Evolutionary conservation across 2,113 vertebrate species (phyloP).

Genomic region (Phocoena phocoena): DNA sequence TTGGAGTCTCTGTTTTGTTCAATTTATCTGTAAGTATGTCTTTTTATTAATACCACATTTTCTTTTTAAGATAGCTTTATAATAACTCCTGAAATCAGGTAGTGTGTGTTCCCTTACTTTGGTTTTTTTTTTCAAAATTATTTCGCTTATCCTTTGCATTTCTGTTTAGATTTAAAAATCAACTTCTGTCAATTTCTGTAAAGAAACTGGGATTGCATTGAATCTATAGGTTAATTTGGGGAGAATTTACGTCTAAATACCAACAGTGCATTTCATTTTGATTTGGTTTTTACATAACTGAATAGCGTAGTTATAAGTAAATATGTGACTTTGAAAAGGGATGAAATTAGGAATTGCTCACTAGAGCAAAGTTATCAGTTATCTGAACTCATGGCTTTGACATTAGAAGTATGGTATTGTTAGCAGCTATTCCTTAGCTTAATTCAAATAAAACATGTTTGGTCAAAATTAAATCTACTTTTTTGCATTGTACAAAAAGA

Average conservation of each 20-base stretch:
- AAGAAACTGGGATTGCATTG: background rate
- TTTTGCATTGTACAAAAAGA: constrained; percentile 2
- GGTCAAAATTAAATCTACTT: background rate
- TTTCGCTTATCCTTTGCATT: background rate
- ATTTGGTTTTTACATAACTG: background rate
- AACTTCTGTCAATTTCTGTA: background rate
- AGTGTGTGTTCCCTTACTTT: background rate
- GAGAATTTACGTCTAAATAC: background rate
- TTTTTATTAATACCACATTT: background rate
- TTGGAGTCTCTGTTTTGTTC: background rate
- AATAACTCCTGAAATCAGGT: background rate
- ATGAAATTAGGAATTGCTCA: background rate
- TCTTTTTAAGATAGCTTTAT: background rate
- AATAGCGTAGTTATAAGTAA: background rate
- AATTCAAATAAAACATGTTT: background rate
- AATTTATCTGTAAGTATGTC: background rate
- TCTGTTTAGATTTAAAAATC: background rate
- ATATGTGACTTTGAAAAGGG: background rate
- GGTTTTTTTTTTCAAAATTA: background rate
- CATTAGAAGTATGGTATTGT: background rate
- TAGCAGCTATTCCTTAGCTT: background rate
- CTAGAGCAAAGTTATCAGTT: background rate
- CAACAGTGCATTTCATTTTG: background rate
- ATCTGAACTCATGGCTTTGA: background rate
- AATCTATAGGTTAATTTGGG: background rate